A percentile compares a stretch with the other conserved stretches of the same genome.
Evolutionary conservation across 2,888 invertebrate genomes (phyloP).

Genomic region (Apotomis betuletana): DNA sequence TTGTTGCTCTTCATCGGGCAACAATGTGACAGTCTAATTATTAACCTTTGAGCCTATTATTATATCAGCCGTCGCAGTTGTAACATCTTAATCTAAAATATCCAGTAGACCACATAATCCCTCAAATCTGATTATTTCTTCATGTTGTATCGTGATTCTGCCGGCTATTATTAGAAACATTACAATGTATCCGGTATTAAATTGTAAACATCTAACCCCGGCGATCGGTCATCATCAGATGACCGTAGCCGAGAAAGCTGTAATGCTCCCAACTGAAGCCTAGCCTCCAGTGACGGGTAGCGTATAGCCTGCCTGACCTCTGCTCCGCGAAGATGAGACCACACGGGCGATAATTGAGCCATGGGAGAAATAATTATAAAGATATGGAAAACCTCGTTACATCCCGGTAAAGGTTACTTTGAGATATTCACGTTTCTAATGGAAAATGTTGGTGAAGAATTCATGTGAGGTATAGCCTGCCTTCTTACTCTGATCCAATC

Average conservation of each 20-base stretch:
- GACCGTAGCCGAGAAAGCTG: conserved; percentile 27
- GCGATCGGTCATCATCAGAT: conserved; percentile 22
- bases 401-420: conserved; percentile 13
- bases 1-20: too few relatives aligned
- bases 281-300: conserved; percentile 18
- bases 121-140: neutral
- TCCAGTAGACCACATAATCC: neutral
- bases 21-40: too few relatives aligned
- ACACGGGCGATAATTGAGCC: conserved; percentile 23
- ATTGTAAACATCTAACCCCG: conserved; percentile 7
- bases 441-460: conserved; percentile 1
- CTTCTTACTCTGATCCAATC: neutral
- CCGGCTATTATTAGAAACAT: neutral
- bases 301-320: conserved; percentile 25
- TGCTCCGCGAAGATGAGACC: conserved; percentile 22
- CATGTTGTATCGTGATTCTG: neutral
- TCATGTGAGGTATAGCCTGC: neutral
- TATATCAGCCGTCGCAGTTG: too few relatives aligned
- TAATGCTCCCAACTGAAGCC: conserved; percentile 10
- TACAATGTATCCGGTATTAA: conserved; percentile 5
- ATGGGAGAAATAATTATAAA: conserved; percentile 28
- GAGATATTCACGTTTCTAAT: conserved; percentile 13
- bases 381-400: conserved; percentile 13
- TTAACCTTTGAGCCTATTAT: too few relatives aligned
- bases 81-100: neutral